These are phyloP conservation scores for Percina caprodes DNA, from an alignment of 2,113 vertebrate genomes.

Conservation along the genomic window DNA sequence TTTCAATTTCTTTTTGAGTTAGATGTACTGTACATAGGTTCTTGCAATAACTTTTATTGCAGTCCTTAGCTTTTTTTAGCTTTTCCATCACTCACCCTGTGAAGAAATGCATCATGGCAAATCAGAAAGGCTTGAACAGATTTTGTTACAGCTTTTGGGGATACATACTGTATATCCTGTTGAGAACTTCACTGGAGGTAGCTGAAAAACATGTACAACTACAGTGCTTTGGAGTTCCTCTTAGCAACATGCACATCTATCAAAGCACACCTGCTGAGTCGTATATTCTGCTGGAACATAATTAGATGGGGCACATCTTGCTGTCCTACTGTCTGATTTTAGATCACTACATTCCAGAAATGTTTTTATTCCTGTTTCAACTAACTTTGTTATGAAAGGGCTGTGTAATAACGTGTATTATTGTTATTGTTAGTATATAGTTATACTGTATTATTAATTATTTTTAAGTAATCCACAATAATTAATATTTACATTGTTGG, in stretches of 20 bases:
- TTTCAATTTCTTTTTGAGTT: no score
- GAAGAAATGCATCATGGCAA: neutral
- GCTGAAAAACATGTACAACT: neutral
- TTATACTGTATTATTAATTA: no score
- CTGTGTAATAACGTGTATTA: no score
- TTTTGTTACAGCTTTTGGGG: neutral
- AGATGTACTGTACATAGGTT: neutral
- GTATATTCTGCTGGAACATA: conserved; percentile 26
- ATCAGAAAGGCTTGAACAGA: neutral
- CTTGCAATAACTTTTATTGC: neutral
- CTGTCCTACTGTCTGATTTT: neutral
- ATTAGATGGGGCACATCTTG: conserved; percentile 8
- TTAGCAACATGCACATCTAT: conserved; percentile 9
- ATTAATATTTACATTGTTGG: neutral
- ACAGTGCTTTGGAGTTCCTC: conserved; percentile 30
- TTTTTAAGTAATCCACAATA: neutral
- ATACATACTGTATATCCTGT: conserved; percentile 2
- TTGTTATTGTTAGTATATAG: no score
- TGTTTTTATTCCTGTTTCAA: no score
- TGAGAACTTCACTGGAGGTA: conserved; percentile 7
- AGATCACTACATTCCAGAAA: no score
- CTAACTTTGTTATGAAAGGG: no score
- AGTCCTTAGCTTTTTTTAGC: neutral
- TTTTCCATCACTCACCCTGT: neutral
- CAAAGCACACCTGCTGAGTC: conserved; percentile 43